phyloP scores from a whole-genome alignment of 2,888 invertebrate species.

The Rotaria socialis region DNA sequence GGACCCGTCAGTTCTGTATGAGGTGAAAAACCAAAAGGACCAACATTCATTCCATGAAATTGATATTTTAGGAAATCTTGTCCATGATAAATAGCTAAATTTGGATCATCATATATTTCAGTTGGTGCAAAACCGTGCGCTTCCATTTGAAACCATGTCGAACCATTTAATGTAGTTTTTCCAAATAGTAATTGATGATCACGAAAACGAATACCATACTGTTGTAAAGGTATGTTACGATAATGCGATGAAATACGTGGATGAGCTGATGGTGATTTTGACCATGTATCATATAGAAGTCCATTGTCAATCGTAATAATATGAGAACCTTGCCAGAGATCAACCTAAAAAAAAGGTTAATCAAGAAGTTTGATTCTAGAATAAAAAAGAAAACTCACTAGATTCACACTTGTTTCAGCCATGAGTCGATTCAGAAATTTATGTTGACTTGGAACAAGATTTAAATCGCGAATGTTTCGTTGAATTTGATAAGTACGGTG shows the following conservation, averaged over 20 bases:
- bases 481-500: not conserved
- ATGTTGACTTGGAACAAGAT: not conserved
- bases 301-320: not conserved
- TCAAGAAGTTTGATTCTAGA: not conserved
- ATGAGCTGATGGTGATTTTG: not conserved
- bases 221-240: not conserved
- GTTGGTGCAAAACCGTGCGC: not conserved
- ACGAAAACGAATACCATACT: not conserved
- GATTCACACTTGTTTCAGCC: not conserved
- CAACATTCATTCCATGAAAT: not conserved
- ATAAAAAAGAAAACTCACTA: not conserved
- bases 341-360: not conserved
- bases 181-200: constrained; percentile 15
- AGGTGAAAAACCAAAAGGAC: not conserved
- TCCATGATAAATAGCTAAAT: not conserved
- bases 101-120: not conserved
- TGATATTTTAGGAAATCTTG: not conserved
- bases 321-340: constrained; percentile 7
- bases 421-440: not conserved
- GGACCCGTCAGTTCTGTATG: not conserved
- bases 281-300: not conserved
- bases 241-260: not conserved
- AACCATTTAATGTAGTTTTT: not conserved
- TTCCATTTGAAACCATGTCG: constrained; percentile 15
- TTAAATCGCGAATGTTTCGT: not conserved